These are phyloP conservation scores for Orchesella flavescens DNA, from an alignment of 2,888 invertebrate genomes.

Conservation along the genomic window DNA sequence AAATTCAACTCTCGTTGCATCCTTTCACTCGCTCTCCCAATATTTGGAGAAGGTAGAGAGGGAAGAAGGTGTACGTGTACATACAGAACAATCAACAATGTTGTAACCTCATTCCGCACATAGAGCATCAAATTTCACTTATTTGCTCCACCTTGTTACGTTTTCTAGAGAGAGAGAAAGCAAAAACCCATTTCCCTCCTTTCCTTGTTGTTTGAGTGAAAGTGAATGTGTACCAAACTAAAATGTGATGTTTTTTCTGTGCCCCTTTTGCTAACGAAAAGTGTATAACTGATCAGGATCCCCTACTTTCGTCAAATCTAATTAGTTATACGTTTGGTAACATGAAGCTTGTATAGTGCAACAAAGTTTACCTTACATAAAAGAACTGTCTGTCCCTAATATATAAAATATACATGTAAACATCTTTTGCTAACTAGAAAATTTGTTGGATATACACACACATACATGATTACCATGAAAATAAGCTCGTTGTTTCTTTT, in stretches of 20 bases:
- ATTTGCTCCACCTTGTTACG: not conserved
- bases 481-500: no score
- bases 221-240: no score
- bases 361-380: not conserved
- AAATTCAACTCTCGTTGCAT: no score
- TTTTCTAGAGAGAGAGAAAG: not conserved
- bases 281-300: not conserved
- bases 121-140: not conserved
- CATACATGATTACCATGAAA: no score
- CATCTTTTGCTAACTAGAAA: no score
- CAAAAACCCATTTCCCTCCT: not conserved
- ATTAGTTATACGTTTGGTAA: not conserved
- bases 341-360: not conserved
- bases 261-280: not conserved
- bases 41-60: no score
- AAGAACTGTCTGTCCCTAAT: no score
- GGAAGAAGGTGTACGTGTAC: no score
- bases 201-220: not conserved
- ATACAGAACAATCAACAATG: not conserved
- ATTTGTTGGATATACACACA: no score
- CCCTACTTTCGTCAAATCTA: not conserved
- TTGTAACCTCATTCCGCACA: not conserved
- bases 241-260: no score
- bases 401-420: no score
- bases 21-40: no score